Conservation (phyloP, 2,113 vertebrate genomes). For the Clupea harengus region DNA sequence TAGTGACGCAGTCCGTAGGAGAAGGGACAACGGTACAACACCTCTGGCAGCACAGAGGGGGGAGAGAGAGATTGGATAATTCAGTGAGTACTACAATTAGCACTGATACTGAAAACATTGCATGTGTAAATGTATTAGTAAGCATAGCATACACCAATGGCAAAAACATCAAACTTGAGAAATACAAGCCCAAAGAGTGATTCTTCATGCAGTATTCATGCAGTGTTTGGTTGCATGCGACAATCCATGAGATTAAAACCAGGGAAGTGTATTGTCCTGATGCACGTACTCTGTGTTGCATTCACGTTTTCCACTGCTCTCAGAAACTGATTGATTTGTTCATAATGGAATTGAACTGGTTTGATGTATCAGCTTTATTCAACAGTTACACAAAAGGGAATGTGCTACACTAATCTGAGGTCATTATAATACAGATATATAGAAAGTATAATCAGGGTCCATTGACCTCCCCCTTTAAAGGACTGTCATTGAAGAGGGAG, state of each 20-base stretch:
- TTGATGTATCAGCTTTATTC: not conserved
- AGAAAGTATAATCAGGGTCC: not conserved
- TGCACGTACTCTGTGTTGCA: not conserved
- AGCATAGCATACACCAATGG: not conserved
- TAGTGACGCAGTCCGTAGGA: not conserved
- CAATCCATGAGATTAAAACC: not conserved
- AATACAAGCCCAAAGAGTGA: not conserved
- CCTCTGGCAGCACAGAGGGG: not conserved
- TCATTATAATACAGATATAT: not conserved
- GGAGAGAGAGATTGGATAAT: not conserved
- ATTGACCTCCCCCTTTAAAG: not conserved
- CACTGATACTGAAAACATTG: not conserved
- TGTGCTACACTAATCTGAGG: not conserved
- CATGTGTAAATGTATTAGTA: not conserved
- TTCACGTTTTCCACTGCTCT: not conserved
- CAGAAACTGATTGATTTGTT: not conserved
- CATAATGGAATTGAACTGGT: not conserved
- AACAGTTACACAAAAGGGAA: no score
- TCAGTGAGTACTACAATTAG: not conserved
- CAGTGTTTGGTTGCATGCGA: not conserved
- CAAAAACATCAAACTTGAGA: not conserved
- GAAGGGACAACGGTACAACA: not conserved
- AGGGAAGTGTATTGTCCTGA: no score
- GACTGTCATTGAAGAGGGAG: not conserved
- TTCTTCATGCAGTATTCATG: not conserved